These are phyloP conservation scores for Schizothorax lantsangensis DNA, from an alignment of 2,797 vertebrate species.

Conservation along the genomic window DNA sequence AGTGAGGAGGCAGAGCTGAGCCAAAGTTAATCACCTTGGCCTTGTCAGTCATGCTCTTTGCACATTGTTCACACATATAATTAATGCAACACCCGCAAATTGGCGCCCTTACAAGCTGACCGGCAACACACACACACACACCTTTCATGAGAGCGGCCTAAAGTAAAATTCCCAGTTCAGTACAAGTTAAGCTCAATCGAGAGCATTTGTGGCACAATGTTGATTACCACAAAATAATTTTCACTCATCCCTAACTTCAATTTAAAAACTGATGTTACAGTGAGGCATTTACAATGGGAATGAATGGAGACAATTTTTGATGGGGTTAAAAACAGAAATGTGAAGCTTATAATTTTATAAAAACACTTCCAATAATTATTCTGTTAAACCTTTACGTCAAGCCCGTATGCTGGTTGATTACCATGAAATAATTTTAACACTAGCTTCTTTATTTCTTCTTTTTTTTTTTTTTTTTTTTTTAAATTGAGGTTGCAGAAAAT, in stretches of 20 bases:
- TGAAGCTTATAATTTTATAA: neutral
- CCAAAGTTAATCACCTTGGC: constrained; percentile 65
- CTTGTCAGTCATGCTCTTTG: constrained; percentile 74
- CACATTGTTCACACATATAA: constrained; percentile 68
- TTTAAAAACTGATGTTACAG: neutral
- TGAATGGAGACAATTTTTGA: neutral
- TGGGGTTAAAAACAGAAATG: neutral
- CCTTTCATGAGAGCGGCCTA: neutral
- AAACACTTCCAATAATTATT: neutral
- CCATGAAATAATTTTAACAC: no score
- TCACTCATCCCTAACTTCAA: neutral
- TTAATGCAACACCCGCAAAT: constrained; percentile 57
- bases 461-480: no score
- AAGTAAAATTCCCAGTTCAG: neutral
- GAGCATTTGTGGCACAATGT: constrained; percentile 20
- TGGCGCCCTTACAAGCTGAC: constrained; percentile 63
- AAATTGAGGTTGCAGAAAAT: no score
- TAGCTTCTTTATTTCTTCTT: no score
- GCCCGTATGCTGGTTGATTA: no score
- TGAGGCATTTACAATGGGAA: neutral
- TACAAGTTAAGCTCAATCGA: constrained; percentile 9
- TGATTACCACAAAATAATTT: constrained; percentile 1
- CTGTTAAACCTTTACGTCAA: neutral
- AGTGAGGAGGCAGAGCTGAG: constrained; percentile 43
- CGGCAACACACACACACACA: constrained; percentile 61